A percentile compares a stretch with the other conserved stretches of the same genome.
Conservation (phyloP, 2,797 vertebrate species). For the Philypnodon macrostomus region DNA sequence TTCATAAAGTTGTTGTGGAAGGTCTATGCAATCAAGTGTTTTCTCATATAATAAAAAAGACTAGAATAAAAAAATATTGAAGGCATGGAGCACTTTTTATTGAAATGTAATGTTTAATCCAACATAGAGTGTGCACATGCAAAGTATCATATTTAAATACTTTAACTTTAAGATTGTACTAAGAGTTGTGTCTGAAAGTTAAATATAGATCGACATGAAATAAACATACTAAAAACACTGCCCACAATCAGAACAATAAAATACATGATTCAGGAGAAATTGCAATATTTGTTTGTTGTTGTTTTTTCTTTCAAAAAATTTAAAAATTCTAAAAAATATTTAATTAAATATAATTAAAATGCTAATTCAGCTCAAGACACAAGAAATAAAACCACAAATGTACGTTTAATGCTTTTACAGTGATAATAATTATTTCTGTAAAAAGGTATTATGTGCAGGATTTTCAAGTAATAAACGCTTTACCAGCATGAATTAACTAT, state of each 20-base stretch:
- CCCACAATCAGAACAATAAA: conserved; percentile 67
- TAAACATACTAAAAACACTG: conserved; percentile 70
- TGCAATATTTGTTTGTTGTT: conserved; percentile 49
- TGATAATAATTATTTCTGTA: conserved; percentile 46
- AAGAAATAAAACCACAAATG: conserved; percentile 38
- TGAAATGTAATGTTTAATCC: conserved; percentile 75
- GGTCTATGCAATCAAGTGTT: too few relatives aligned
- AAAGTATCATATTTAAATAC: conserved; percentile 75
- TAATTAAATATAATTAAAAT: conserved; percentile 27
- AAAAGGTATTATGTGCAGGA: conserved; percentile 67
- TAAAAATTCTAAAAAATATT: conserved; percentile 30
- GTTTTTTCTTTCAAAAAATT: conserved; percentile 43
- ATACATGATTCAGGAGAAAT: conserved; percentile 47
- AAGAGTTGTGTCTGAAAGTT: conserved; percentile 71
- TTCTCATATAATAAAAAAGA: too few relatives aligned
- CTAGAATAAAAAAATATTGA: conserved; percentile 26
- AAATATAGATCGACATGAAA: conserved; percentile 66
- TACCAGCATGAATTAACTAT: too few relatives aligned
- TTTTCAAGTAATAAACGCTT: conserved; percentile 29
- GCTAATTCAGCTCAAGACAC: conserved; percentile 65
- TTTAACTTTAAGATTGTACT: conserved; percentile 66
- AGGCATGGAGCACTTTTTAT: conserved; percentile 73
- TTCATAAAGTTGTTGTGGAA: conserved; percentile 2
- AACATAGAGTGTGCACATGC: conserved; percentile 79
- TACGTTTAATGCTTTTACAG: conserved; percentile 42